Conservation (phyloP, 92 coral and sea anemone species). For the Muricea muricata region DNA sequence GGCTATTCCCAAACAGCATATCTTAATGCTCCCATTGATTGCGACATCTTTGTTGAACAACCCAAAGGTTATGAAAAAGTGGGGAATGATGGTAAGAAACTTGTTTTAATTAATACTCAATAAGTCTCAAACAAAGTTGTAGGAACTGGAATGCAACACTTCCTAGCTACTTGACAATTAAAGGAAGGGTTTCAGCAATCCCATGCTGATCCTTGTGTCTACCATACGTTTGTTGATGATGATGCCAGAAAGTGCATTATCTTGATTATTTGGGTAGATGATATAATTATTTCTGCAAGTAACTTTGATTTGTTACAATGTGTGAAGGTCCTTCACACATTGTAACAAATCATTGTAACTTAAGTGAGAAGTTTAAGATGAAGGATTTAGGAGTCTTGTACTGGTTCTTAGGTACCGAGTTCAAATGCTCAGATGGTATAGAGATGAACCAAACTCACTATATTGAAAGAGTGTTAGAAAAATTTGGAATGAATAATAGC, state of each 20-base stretch:
- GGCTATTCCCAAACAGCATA: neutral
- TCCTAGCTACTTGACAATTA: neutral
- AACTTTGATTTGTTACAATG: neutral
- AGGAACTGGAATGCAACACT: constrained; percentile 45
- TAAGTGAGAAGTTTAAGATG: constrained; percentile 57
- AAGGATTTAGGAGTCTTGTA: constrained; percentile 53
- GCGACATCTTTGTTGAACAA: constrained; percentile 6
- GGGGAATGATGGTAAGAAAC: constrained; percentile 25
- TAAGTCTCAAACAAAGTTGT: too few species aligned
- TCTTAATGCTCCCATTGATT: neutral
- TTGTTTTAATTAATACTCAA: too few species aligned
- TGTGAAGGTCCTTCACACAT: too few species aligned
- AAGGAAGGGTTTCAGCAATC: constrained; percentile 38
- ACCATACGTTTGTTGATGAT: neutral
- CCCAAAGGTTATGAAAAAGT: neutral
- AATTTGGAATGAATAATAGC: too few species aligned
- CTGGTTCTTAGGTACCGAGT: constrained; percentile 38
- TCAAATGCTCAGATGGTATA: too few species aligned
- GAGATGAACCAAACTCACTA: too few species aligned
- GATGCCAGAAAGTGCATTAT: constrained; percentile 11
- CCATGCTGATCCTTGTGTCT: constrained; percentile 50
- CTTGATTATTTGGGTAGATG: constrained; percentile 42
- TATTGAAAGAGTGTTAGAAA: too few species aligned
- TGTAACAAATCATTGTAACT: too few species aligned
- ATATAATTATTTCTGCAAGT: constrained; percentile 21